These are phyloP conservation scores for Lonchura striata DNA, from an alignment of 2,113 vertebrate genomes.

Conservation along the genomic window DNA sequence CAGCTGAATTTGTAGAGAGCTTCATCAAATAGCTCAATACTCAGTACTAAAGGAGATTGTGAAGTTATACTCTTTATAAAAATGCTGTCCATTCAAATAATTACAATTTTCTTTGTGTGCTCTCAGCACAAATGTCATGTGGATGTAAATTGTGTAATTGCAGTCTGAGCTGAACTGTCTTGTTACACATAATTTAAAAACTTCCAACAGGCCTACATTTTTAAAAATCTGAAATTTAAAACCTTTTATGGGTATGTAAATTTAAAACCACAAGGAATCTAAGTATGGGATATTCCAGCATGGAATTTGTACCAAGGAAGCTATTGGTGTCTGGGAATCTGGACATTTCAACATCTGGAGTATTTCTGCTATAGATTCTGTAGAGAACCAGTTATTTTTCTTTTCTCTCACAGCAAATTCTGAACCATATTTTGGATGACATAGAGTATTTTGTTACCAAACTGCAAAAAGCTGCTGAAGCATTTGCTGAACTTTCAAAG, in stretches of 20 bases:
- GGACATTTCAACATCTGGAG: not conserved
- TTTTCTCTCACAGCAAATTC: conserved; percentile 85
- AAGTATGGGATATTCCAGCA: not conserved
- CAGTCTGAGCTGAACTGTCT: not conserved
- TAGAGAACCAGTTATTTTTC: not conserved
- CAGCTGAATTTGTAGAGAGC: not conserved
- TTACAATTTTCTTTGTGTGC: not conserved
- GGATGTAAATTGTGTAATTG: not conserved
- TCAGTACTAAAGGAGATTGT: not conserved
- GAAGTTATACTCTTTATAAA: not conserved
- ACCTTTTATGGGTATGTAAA: not conserved
- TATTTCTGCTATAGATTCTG: not conserved
- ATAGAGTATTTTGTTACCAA: conserved; percentile 94
- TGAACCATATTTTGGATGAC: conserved; percentile 97
- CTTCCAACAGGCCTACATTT: not conserved
- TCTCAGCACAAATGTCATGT: not conserved
- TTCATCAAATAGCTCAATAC: not conserved
- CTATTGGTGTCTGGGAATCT: not conserved
- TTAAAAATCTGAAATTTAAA: not conserved
- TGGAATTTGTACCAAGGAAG: not conserved
- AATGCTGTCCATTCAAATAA: not conserved
- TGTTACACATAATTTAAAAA: not conserved
- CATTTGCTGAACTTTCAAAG: conserved; percentile 86
- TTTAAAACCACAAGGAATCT: not conserved
- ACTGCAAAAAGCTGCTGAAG: conserved; percentile 94